A percentile compares a stretch with the other conserved stretches of the same genome.
Evolutionary conservation across 2,888 invertebrate species (phyloP).

Genomic region (Drosophila ustulata): DNA sequence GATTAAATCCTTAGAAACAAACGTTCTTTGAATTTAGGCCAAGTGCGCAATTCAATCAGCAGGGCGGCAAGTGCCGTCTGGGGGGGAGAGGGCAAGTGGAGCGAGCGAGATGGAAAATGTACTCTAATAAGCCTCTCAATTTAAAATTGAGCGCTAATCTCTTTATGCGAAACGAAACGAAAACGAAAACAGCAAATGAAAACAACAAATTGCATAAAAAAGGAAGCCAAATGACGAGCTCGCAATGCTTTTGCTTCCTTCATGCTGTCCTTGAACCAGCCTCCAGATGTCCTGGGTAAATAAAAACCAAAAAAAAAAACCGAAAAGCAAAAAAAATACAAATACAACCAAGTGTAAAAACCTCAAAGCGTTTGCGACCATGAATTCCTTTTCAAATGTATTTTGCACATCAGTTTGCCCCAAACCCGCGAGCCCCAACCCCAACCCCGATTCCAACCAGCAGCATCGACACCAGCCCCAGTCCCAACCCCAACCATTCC

Average conservation of each 20-base stretch:
- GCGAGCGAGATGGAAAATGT: background rate
- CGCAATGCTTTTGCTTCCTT: constrained; percentile 18
- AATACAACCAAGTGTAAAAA: constrained; percentile 10
- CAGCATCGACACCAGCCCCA: background rate
- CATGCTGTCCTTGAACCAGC: constrained; percentile 49
- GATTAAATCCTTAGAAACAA: constrained; percentile 54
- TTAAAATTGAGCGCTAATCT: constrained; percentile 66
- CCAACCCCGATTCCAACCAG: background rate
- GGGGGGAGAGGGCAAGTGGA: background rate
- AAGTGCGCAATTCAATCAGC: constrained; percentile 57
- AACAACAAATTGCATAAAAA: constrained; percentile 18
- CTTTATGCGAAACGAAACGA: constrained; percentile 46
- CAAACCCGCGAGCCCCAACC: background rate
- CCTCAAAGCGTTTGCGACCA: constrained; percentile 28
- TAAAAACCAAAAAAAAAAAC: background rate
- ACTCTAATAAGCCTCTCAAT: constrained; percentile 58
- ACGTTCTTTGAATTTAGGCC: constrained; percentile 41
- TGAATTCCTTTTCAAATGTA: constrained; percentile 54
- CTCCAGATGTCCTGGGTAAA: constrained; percentile 26
- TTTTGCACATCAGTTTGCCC: constrained; percentile 51
- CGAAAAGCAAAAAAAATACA: background rate
- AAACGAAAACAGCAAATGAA: constrained; percentile 28
- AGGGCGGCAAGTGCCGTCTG: background rate
- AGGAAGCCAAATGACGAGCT: constrained; percentile 14
- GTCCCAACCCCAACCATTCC: background rate